Base-by-base conservation (phyloP, 2,113 vertebrate species). In the Aviceda subcristata region DNA sequence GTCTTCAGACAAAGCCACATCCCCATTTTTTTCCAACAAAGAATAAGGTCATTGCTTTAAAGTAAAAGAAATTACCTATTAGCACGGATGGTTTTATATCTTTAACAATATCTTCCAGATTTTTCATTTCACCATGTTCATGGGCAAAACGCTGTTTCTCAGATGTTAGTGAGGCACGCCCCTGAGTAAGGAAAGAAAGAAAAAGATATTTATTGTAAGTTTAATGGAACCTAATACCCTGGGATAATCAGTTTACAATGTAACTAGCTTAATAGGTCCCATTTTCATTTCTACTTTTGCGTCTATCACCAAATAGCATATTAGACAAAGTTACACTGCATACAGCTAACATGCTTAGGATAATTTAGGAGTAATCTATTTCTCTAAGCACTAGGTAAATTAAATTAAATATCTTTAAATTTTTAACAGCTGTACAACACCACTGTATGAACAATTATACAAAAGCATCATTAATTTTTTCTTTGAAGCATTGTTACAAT, bases 111-210 rank as follows among this genome's bases (percentile, higher is more conserved):
- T 99, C 99, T 97, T 98, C 98, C 75, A 99, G 97, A 38, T 96
- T 98, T 94, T 96, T 99, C 99, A 99, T 99, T 96, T 99, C 98
- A 36, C 84, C 59, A 69, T 99, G 99, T 74, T 99, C 97, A 1
- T 99, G 99, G 81, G 99, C 99, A 97, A 99, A 99, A 76, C 69
- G 97, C 77, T 98, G 91, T 88, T 99, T 99, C 96, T 99, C 99
- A 32, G 98, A 72, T 34, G 99, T 99, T 97, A 99, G 94, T 50
- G 98, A 97, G 90, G 98, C 98, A 64, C 99, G 98, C 3, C 99
- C 99, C 99, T 99, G 95, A 74, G 43, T 11, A 73, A 79, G 72
- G 73, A 93, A 88, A 73, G 55, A 88, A 74, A 43, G 46, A 93
- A 62, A 95, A 94, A 90, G 11, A n/a, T 2, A 66, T 41, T 91